Evolutionary conservation across 1,140 invertebrate genomes (phyloP), one percentile per base, ranked within the genome.

Genomic region (Lucilia sericata): DNA sequence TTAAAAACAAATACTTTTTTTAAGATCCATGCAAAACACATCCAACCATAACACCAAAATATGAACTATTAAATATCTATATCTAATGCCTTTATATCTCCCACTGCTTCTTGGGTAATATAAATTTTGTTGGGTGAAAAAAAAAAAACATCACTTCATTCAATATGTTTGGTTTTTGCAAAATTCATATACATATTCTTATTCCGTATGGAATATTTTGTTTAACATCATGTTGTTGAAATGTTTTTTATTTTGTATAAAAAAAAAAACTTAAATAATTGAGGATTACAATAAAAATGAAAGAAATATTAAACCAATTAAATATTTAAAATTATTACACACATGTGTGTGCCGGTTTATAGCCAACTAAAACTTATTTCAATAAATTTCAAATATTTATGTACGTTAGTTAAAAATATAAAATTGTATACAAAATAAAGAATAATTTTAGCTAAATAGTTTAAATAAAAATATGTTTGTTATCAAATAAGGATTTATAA

Each of bases 261-360:
- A 42, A 42, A 42, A 30, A 30, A 42, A 42, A 3, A 42, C 42
- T 60, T 60, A 60, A 60, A 60, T 60, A 60, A 60, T 60, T 60
- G 55, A 60, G 55, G 14, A 60, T 60, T 60, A 60, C n/a, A 60
- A 60, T 60, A 60, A 60, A 60, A 60, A 60, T 60, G n/a, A 60
- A 60, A 60, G 55, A 60, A 70, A 70, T 21, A 19, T 70, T 21
- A 70, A 70, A 70, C 65, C 65, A 70, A 70, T 70, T 70, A 70
- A 70, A 70, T 70, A 70, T 70, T 70, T 19, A 70, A 70, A 70
- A 70, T 70, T 70, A 70, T 70, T 70, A 70, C 65, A 70, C 65
- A 70, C 65, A 70, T 70, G 65, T 70, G 65, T 70, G 21, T 21
- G 19, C 19, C 10, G n/a, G 65, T 70, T 21, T 21, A 70, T 21